Conservation (phyloP, 2,113 vertebrate genomes). For the Catharus fuscescens region DNA sequence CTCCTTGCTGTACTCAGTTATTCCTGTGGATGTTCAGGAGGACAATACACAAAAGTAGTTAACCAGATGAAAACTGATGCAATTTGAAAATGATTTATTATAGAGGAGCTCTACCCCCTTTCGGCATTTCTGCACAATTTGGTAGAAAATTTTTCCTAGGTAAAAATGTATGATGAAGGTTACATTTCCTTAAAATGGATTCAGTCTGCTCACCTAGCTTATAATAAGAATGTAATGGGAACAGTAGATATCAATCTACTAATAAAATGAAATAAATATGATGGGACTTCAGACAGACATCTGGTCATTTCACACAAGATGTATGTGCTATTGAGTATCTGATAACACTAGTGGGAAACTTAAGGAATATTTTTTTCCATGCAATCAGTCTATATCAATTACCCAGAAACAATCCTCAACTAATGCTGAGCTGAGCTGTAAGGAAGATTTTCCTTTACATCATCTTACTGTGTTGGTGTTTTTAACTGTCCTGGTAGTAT, state of each 20-base stretch:
- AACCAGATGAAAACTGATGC: background rate
- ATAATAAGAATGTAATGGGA: background rate
- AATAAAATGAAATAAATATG: constrained; percentile 17
- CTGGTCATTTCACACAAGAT: background rate
- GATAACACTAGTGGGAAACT: background rate
- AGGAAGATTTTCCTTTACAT: background rate
- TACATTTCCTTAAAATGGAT: background rate
- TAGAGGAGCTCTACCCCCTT: background rate
- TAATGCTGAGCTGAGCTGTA: background rate
- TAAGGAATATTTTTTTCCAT: background rate
- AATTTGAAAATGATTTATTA: background rate
- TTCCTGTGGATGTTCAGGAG: background rate
- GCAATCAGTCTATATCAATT: background rate
- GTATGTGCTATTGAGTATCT: background rate
- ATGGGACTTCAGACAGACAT: background rate
- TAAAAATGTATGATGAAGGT: background rate
- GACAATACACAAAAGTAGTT: background rate
- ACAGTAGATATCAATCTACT: background rate
- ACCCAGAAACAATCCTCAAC: background rate
- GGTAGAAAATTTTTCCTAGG: background rate
- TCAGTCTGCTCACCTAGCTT: background rate
- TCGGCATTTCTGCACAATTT: background rate
- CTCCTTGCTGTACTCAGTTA: background rate
- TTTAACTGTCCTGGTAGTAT: background rate
- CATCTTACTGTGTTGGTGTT: background rate